Evolutionary conservation across 2,888 invertebrate genomes (phyloP).

Genomic region (Zaprionus bogoriensis): DNA sequence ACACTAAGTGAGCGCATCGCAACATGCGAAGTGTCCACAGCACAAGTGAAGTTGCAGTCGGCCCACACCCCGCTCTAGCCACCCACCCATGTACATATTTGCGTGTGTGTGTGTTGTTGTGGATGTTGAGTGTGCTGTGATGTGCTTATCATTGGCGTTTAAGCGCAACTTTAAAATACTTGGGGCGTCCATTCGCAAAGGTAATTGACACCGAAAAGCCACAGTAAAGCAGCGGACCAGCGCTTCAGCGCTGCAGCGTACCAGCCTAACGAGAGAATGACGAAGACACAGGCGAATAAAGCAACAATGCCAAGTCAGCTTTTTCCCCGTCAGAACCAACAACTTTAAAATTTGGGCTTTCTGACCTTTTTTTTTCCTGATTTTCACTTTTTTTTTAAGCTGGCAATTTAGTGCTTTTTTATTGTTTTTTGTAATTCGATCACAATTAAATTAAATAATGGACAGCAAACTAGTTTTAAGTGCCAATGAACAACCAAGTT

Average conservation of each 20-base stretch:
- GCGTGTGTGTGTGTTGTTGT: slow-evolving; percentile 11
- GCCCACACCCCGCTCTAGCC: background rate
- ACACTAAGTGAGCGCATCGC: slow-evolving; percentile 7
- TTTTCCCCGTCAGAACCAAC: too few species aligned
- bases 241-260: too few species aligned
- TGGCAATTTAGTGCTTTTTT: too few species aligned
- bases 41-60: background rate
- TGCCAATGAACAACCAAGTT: too few species aligned
- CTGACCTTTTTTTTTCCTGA: too few species aligned
- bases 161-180: slow-evolving; percentile 58
- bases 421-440: too few species aligned
- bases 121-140: slow-evolving; percentile 5
- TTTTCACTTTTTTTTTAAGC: too few species aligned
- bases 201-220: slow-evolving; percentile 50
- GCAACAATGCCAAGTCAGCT: too few species aligned
- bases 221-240: too few species aligned
- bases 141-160: slow-evolving; percentile 39
- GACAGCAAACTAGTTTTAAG: too few species aligned
- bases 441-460: too few species aligned
- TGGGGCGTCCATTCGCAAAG: slow-evolving; percentile 42
- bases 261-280: slow-evolving; percentile 20
- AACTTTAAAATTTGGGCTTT: too few species aligned
- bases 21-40: background rate
- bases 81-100: slow-evolving; percentile 12
- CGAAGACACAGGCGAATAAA: slow-evolving; percentile 31